Evolutionary conservation across 2,888 invertebrate genomes (phyloP), one percentile per base, ranked within the genome.

Genomic region (Ectemnius cavifrons): DNA sequence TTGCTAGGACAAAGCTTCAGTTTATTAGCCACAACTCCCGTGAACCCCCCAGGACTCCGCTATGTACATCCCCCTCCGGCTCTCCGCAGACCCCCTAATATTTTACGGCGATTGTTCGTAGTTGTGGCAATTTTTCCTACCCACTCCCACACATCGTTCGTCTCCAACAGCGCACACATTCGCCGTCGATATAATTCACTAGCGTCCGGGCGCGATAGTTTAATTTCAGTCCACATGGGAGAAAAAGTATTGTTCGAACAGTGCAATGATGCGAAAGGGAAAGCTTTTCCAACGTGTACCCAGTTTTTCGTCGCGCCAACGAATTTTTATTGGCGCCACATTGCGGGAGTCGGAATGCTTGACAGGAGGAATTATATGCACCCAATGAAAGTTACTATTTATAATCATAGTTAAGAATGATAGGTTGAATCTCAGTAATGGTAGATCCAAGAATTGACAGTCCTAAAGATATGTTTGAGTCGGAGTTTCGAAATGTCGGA

Each of bases 21-120:
- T 81, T 81, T 73, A 80, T 67, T 82, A 80, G 80, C 37, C 37
- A 37, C 37, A 6, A 37, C 37, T 37, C 37, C 37, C 8, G 3
- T 37, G 8, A 37, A 37, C 5, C 5, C 8, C 8, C 37, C 37
- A 1, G 6, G 23, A 23, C 23, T 23, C 23, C 23, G 3, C 23
- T 23, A 23, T 23, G 3, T 23, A 37, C 37, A 37, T 11, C 37
- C 37, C 37, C 37, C 37, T 73, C 60, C 59, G 64, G 20, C 20
- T 20, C 23, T 23, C 3, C 23, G 3, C 23, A 2, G 23, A 23
- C 23, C 23, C 23, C 23, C 23, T 78, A 64, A 80, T 82, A 80
- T 77, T 81, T 81, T 75, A 63, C 69, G 65, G 58, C 62, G 63
- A 75, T 70, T 79, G 77, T 74, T 63, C 28, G 59, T 62, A 67